These are phyloP conservation scores for Dione juno DNA, from an alignment of 2,888 invertebrate species.

Conservation along the genomic window DNA sequence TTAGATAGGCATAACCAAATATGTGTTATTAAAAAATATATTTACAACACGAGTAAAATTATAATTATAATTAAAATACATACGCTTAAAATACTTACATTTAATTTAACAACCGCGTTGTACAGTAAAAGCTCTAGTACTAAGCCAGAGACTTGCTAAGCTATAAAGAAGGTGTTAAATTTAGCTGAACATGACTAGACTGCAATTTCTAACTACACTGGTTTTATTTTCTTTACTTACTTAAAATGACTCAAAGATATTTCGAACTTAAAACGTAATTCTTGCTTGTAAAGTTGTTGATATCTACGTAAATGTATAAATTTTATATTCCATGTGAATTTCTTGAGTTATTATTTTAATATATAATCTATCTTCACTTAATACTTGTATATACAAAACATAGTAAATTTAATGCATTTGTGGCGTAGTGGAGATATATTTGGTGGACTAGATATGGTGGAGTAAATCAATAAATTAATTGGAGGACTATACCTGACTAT, in stretches of 20 bases:
- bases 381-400: too few relatives aligned
- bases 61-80: not conserved
- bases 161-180: slow-evolving; percentile 47
- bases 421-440: too few relatives aligned
- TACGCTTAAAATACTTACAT: slow-evolving; percentile 27
- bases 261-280: not conserved
- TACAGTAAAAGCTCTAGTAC: slow-evolving; percentile 39
- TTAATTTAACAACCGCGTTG: slow-evolving; percentile 34
- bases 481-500: too few relatives aligned
- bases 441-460: too few relatives aligned
- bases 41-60: not conserved
- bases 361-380: not conserved
- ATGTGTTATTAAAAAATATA: not conserved
- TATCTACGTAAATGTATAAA: not conserved
- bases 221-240: slow-evolving; percentile 33
- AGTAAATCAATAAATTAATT: too few relatives aligned
- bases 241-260: slow-evolving; percentile 25
- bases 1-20: not conserved
- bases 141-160: slow-evolving; percentile 44
- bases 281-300: not conserved
- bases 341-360: not conserved
- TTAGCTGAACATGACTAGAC: slow-evolving; percentile 43
- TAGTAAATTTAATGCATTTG: too few relatives aligned
- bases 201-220: slow-evolving; percentile 33
- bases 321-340: not conserved